Evolutionary conservation across 2,113 vertebrate genomes (phyloP), one percentile per base, ranked within the genome.

Genomic region (Sinocyclocheilus anshuiensis): DNA sequence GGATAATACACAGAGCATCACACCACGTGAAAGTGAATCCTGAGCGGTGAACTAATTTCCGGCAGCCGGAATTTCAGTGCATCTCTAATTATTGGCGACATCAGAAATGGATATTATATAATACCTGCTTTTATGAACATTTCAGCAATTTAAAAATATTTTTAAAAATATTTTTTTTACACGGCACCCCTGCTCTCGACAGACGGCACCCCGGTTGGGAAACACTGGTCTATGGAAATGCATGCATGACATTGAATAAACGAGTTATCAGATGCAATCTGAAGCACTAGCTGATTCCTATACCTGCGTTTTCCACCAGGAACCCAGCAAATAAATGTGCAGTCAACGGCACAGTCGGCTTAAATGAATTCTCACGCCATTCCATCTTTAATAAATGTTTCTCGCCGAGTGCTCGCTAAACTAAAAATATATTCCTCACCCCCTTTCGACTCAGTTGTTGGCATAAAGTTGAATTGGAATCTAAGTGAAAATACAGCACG

Each of bases 391-490:
- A 82, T 50, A 67, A 69, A 50, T 29, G 61, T 82, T 82, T 29
- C 67, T 42, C 5, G 3, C 13, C 2, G 4, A 18, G 59, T 24
- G 59, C 78, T 81, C 15, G 36, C 80, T 63, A 82, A 67, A 82
- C 63, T 22, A 82, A 82, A 82, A 20, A 50, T 42, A 50, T 50
- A 69, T 50, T 82, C 42, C 45, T 82, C 16, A 82, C 18, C 45
- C 18, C 11, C 24, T 69, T 69, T 22, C 26, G 12, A 50, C 61
- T 45, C 9, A 18, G 26, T 69, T 53, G 63, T 82, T 82, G 80
- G 24, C 63, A 33, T 71, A 22, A 42, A 50, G 80, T 24, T 69
- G 63, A 69, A 82, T 53, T 53, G 42, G 61, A 69, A 82, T 82
- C 18, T 69, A 7, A 33, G 6, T 67, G 24, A 22, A 53, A 50